Percentiles rank a stretch among this genome's conserved stretches.
Conservation (phyloP, 1,140 invertebrate species). For the Drosophila paulistorum region DNA sequence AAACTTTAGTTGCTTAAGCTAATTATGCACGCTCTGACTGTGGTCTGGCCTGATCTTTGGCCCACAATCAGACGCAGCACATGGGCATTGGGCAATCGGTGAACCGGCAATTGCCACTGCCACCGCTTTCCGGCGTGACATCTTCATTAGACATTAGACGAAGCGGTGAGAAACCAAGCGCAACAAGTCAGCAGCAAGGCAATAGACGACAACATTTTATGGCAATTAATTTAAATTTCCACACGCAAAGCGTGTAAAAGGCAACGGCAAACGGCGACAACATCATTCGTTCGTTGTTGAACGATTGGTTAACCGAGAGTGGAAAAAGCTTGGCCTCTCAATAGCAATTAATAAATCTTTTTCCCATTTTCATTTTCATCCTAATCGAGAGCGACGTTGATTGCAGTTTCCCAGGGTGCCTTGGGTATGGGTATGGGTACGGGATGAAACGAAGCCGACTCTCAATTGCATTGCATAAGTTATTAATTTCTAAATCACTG, state of each 20-base stretch:
- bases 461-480: conserved; percentile 55
- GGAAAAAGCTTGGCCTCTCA: conserved; percentile 40
- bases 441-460: conserved; percentile 48
- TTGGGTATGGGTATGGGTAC: conserved; percentile 12
- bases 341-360: conserved; percentile 74
- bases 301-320: conserved; percentile 56
- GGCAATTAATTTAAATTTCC: conserved; percentile 80
- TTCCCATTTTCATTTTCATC: conserved; percentile 20
- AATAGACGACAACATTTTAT: conserved; percentile 56
- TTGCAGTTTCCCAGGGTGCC: conserved; percentile 74
- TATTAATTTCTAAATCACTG: conserved; percentile 55
- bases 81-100: conserved; percentile 50
- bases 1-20: conserved; percentile 8
- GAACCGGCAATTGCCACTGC: conserved; percentile 28
- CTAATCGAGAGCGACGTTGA: conserved; percentile 71
- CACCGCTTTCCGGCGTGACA: conserved; percentile 59
- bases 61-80: conserved; percentile 33
- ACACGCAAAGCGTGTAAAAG: conserved; percentile 80
- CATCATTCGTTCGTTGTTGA: conserved; percentile 24
- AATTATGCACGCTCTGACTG: conserved; percentile 54
- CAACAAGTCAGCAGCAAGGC: conserved; percentile 42
- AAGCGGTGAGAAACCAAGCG: conserved; percentile 57
- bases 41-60: conserved; percentile 37
- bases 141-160: conserved; percentile 63
- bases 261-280: conserved; percentile 42